Base-by-base conservation (phyloP, 2,888 invertebrate genomes). In the Acleris holmiana region DNA sequence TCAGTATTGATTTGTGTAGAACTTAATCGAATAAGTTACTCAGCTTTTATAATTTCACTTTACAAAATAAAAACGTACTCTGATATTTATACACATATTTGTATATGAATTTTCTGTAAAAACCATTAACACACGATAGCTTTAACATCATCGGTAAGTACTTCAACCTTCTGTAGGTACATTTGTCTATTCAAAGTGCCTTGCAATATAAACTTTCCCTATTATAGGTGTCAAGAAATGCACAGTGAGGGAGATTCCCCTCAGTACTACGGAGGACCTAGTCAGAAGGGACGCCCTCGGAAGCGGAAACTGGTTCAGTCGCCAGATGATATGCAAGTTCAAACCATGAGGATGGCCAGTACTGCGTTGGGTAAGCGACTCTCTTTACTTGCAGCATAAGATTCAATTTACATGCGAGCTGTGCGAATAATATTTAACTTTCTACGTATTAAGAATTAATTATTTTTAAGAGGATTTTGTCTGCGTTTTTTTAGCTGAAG, bases 241-340 rank as follows among this genome's bases (percentile, higher is more conserved):
- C 84, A 88, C 64, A 90, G 90, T 58, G 93, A 94, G 69, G 93
- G 94, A 49, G 95, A 94, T 72, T 95, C 95, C 4, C 95, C 95
- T 41, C 93, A 93, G 67, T 96, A 94, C 79, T 96, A 94, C 82
- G 94, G 93, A 6, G 93, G 93, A 2, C 91, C 95, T 2, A 95
- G 94, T 56, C 95, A 95, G 69, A 97, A 97, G 87, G 97, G 97
- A 1, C 90, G 97, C 23, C 97, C 97, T 0, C 91, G 97, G 74
- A 97, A 97, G 85, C 91, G 97, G 79, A 97, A 97, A 83, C 80
- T 95, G n/a, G 82, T 89, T 10, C 93, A 93, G 0, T 91, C 93
- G 6, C 93, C 91, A 8, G 95, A 95, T 54, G 95, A 95, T 68
- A 87, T 95, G 75, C 95, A 95, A 65, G 94, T 95, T 6, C 93